A percentile compares a stretch with the other conserved stretches of the same genome.
phyloP scores from a whole-genome alignment of 2,888 invertebrate species.

The Invenusta paracnida region DNA sequence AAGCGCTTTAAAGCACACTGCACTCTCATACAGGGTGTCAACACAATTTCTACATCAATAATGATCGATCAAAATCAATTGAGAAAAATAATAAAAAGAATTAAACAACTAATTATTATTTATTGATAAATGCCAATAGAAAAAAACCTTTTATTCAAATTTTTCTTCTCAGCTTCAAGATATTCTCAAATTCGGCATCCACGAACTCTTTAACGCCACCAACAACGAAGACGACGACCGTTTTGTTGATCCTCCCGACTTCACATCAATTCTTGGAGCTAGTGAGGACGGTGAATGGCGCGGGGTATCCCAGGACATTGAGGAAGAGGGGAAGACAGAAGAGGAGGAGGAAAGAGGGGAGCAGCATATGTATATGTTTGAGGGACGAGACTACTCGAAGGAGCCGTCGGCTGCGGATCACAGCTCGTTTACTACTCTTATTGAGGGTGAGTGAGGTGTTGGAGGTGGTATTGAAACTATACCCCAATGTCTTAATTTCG shows the following conservation, averaged over 20 bases:
- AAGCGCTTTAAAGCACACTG: too few relatives aligned
- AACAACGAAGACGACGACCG: constrained; percentile 51
- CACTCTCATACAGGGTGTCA: too few relatives aligned
- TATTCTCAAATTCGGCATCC: constrained; percentile 58
- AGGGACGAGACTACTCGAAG: constrained; percentile 58
- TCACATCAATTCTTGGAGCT: constrained; percentile 52
- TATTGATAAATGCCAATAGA: background rate
- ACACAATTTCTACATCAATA: too few relatives aligned
- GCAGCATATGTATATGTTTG: constrained; percentile 58
- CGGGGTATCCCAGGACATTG: constrained; percentile 38
- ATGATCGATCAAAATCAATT: too few relatives aligned
- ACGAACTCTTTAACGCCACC: constrained; percentile 50
- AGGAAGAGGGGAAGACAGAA: background rate
- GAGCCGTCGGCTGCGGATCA: constrained; percentile 53
- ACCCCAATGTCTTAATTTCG: too few relatives aligned
- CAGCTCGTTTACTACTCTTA: constrained; percentile 41
- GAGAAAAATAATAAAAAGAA: too few relatives aligned
- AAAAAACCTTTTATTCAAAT: background rate
- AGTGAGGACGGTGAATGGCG: constrained; percentile 53
- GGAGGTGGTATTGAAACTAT: too few relatives aligned
- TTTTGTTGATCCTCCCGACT: too few relatives aligned
- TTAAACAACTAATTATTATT: too few relatives aligned
- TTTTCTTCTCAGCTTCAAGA: constrained; percentile 54
- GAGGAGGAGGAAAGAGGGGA: constrained; percentile 41
- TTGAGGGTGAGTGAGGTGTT: background rate